Conservation (phyloP, 1,140 invertebrate species). For the Drosophila lini region DNA sequence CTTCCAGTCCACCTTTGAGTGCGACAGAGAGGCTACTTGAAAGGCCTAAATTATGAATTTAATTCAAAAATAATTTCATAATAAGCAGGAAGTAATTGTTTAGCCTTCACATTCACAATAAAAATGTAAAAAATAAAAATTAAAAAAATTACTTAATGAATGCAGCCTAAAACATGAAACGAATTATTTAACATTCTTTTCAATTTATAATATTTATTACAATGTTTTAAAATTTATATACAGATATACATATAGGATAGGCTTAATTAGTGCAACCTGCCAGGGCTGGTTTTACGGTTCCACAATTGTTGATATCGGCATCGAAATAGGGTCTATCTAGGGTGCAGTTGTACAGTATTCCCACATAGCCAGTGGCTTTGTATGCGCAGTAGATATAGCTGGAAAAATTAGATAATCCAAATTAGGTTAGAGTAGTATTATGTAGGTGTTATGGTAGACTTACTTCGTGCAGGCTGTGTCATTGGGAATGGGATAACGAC, state of each 20-base stretch:
- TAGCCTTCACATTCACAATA: neutral
- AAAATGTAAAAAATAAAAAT: neutral
- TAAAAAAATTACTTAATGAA: too few relatives aligned
- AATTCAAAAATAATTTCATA: neutral
- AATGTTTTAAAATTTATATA: neutral
- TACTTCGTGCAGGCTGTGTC: conserved; percentile 70
- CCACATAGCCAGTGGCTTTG: conserved; percentile 16
- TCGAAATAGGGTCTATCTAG: conserved; percentile 45
- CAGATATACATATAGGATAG: neutral
- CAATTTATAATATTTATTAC: conserved; percentile 3
- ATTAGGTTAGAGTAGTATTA: neutral
- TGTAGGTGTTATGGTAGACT: neutral
- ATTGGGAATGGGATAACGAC: conserved; percentile 60
- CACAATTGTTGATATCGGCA: conserved; percentile 28
- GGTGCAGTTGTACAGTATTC: conserved; percentile 21
- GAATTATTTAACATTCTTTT: too few relatives aligned
- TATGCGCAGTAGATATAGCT: conserved; percentile 63
- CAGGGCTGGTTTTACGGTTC: conserved; percentile 20
- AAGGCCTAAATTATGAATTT: neutral
- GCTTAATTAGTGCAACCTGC: conserved; percentile 37
- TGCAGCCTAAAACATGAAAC: too few relatives aligned
- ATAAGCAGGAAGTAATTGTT: neutral
- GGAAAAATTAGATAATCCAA: neutral
- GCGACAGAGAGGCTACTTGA: conserved; percentile 20
- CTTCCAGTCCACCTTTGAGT: conserved; percentile 23